phyloP scores from a whole-genome alignment of 1,140 invertebrate species.

The Drosophila mauritiana region DNA sequence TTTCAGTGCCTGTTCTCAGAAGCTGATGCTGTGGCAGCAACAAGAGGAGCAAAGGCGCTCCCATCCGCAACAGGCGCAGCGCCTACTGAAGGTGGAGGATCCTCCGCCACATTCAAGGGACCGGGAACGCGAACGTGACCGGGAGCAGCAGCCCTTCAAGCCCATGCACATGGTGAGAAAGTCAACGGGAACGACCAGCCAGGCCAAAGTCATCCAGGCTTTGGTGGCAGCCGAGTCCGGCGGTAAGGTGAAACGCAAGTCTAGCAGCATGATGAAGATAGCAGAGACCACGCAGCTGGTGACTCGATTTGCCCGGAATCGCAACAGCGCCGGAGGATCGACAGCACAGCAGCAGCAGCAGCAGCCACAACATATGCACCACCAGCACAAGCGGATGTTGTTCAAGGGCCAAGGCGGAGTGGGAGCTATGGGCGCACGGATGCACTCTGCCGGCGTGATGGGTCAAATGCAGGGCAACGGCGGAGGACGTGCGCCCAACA shows the following conservation, averaged over 20 bases:
- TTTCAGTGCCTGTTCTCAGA: conserved; percentile 78
- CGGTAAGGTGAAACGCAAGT: conserved; percentile 59
- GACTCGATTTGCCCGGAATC: conserved; percentile 52
- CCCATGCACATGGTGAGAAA: conserved; percentile 29
- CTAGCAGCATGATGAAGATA: conserved; percentile 68
- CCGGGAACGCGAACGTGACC: conserved; percentile 5
- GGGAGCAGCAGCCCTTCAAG: conserved; percentile 21
- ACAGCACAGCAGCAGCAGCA: conserved; percentile 34
- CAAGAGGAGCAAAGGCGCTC: conserved; percentile 46
- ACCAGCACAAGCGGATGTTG: conserved; percentile 44
- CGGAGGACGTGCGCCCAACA: conserved; percentile 47
- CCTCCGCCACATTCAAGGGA: conserved; percentile 7
- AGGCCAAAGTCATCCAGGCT: conserved; percentile 10
- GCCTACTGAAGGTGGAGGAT: conserved; percentile 50
- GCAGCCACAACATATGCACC: conserved; percentile 23
- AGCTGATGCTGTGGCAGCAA: conserved; percentile 78
- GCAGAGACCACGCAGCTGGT: conserved; percentile 75
- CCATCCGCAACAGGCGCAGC: conserved; percentile 42
- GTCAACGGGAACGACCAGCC: not conserved
- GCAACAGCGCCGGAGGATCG: conserved; percentile 20
- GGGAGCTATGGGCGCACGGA: conserved; percentile 18
- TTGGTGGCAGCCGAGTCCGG: conserved; percentile 25
- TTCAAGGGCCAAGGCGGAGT: conserved; percentile 35
- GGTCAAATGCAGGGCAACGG: conserved; percentile 3
- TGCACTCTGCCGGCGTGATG: conserved; percentile 34